Base-by-base conservation (phyloP, 2,113 vertebrate genomes). In the Sula dactylatra region DNA sequence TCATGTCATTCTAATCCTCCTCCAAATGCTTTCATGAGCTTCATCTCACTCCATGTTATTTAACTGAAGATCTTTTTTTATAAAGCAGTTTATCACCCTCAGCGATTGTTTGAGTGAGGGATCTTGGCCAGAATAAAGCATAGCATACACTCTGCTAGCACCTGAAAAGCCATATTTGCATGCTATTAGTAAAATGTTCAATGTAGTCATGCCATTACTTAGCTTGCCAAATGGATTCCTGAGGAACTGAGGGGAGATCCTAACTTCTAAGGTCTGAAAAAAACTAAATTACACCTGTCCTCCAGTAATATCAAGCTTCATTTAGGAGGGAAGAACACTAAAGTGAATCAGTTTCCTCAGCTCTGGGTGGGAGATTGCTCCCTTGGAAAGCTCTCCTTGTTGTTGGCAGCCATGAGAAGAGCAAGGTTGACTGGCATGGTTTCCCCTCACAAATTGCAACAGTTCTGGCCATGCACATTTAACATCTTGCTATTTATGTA, bases 1-100 rank as follows among this genome's bases (percentile, higher is more conserved):
- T 78, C n/a, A 52, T 87, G 58, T 95, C 73, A 80, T 80, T 90
- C 52, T 94, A 94, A 93, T 96, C 69, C 79, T 86, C 82, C 76
- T 94, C 70, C 84, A 95, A 90, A 93, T 59, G 64, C 59, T 82
- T 95, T 94, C 36, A 70, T 76, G 47, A 94, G 54, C 78, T 91
- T 90, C 76, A 82, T 86, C 84, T 95, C 58, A 82, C 31, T 91
- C 56, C 55, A 22, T 77, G 34, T 93, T 86, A 92, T 93, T 95
- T 93, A 94, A 92, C 61, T 32, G n/a, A 88, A 91, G 38, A 44
- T 78, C 34, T 62, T 70, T 78, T 82, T 86, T 85, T 73, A 24
- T 86, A 91, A 91, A 79, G n/a, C 21, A 59, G 29, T 94, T 96
- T 73, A 50, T 85, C 42, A 74, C 36, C 27, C 19, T 85, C 29